Evolutionary conservation across 2,113 vertebrate genomes (phyloP).

Genomic region (Tetraodon nigroviridis): DNA sequence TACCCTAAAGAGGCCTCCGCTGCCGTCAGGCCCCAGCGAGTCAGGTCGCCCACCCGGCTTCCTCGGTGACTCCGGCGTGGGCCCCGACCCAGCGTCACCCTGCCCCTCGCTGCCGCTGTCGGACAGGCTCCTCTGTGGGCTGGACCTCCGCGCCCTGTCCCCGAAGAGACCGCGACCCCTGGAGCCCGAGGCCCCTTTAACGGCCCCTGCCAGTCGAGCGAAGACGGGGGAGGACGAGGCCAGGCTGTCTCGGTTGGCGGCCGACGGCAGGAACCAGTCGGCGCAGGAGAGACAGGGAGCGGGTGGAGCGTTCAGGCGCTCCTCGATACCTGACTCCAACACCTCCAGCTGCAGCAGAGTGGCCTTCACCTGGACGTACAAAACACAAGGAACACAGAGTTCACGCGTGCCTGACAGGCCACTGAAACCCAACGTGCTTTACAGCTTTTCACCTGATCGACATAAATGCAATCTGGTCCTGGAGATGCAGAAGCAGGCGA

Average conservation of each 20-base stretch:
- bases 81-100: conserved; percentile 43
- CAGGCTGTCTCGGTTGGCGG: conserved; percentile 64
- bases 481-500: conserved; percentile 80
- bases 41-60: conserved; percentile 64
- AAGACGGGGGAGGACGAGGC: conserved; percentile 74
- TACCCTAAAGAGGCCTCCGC: conserved; percentile 70
- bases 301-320: conserved; percentile 75
- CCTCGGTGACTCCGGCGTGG: conserved; percentile 61
- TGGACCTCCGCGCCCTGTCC: conserved; percentile 71
- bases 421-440: too few relatives aligned
- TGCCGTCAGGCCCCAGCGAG: conserved; percentile 65
- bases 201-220: conserved; percentile 73
- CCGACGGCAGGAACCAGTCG: conserved; percentile 83
- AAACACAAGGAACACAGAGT: not conserved
- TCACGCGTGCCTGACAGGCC: not conserved
- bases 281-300: conserved; percentile 82
- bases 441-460: conserved; percentile 78
- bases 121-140: conserved; percentile 71
- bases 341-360: conserved; percentile 86
- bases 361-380: conserved; percentile 73
- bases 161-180: conserved; percentile 75
- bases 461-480: conserved; percentile 90
- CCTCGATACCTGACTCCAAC: conserved; percentile 77
- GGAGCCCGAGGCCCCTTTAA: conserved; percentile 55
- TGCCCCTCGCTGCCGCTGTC: conserved; percentile 71